A percentile compares a stretch with the other conserved stretches of the same genome.
phyloP scores from a whole-genome alignment of 2,113 vertebrate species.

The Stegostoma tigrinum region DNA sequence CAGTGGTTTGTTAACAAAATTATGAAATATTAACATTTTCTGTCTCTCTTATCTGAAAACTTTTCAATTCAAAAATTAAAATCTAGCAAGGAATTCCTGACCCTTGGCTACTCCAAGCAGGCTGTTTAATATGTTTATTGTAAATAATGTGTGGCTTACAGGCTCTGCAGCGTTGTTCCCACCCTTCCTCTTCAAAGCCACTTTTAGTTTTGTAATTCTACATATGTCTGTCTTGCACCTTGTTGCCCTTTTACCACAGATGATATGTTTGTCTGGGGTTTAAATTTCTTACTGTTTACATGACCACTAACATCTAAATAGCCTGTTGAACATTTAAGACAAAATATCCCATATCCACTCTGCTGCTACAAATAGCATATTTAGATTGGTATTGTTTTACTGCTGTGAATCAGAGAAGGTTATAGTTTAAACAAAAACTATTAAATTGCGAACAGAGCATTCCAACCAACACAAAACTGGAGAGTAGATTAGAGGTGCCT shows the following conservation, averaged over 20 bases:
- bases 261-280: neutral
- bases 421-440: neutral
- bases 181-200: slow-evolving; percentile 13
- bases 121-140: neutral
- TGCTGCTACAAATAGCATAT: neutral
- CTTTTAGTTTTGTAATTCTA: neutral
- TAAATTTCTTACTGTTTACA: neutral
- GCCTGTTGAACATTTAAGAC: neutral
- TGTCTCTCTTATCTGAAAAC: neutral
- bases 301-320: neutral
- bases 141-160: slow-evolving; percentile 11
- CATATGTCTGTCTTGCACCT: neutral
- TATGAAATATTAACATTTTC: neutral
- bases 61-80: slow-evolving; percentile 15
- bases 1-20: neutral
- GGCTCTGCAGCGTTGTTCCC: neutral
- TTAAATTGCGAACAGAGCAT: neutral
- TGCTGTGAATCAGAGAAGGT: neutral
- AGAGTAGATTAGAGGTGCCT: neutral
- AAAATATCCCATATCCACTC: neutral
- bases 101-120: neutral
- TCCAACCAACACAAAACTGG: neutral
- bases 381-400: neutral
- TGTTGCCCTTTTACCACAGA: neutral
- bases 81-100: neutral